A percentile compares a stretch with the other conserved stretches of the same genome.
phyloP scores from a whole-genome alignment of 2,888 invertebrate genomes.

The Plebejus argus region DNA sequence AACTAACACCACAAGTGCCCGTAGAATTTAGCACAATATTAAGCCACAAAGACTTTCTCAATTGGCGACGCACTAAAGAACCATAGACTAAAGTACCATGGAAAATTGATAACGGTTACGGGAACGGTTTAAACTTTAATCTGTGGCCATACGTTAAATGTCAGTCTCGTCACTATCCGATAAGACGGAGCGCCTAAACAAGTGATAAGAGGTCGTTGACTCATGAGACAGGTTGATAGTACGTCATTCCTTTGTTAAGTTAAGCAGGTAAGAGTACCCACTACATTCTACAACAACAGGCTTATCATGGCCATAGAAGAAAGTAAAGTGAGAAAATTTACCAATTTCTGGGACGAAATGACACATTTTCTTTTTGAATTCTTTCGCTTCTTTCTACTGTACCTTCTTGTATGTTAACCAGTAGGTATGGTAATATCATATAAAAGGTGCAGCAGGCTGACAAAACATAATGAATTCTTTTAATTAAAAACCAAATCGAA shows the following conservation, averaged over 20 bases:
- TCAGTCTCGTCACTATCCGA: conserved; percentile 44
- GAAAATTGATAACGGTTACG: conserved; percentile 24
- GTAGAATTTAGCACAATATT: conserved; percentile 20
- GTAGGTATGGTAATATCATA: too few species aligned
- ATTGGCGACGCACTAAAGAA: background rate
- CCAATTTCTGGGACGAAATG: too few species aligned
- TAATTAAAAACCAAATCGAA: too few species aligned
- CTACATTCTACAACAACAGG: background rate
- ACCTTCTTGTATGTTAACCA: too few species aligned
- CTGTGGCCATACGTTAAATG: conserved; percentile 40
- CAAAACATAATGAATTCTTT: too few species aligned
- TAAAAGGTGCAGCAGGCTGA: too few species aligned
- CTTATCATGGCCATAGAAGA: too few species aligned
- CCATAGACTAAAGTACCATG: background rate
- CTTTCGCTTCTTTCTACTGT: too few species aligned
- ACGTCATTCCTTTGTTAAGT: background rate
- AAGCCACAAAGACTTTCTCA: conserved; percentile 5
- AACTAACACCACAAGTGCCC: conserved; percentile 2
- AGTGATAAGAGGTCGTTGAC: conserved; percentile 50
- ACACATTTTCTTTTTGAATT: too few species aligned
- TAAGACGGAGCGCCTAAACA: conserved; percentile 47
- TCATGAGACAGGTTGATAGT: conserved; percentile 34
- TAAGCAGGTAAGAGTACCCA: too few species aligned
- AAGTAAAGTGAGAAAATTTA: too few species aligned
- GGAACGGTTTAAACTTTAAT: conserved; percentile 35